phyloP scores from a whole-genome alignment of 2,113 vertebrate genomes.

The Etia nguti region DNA sequence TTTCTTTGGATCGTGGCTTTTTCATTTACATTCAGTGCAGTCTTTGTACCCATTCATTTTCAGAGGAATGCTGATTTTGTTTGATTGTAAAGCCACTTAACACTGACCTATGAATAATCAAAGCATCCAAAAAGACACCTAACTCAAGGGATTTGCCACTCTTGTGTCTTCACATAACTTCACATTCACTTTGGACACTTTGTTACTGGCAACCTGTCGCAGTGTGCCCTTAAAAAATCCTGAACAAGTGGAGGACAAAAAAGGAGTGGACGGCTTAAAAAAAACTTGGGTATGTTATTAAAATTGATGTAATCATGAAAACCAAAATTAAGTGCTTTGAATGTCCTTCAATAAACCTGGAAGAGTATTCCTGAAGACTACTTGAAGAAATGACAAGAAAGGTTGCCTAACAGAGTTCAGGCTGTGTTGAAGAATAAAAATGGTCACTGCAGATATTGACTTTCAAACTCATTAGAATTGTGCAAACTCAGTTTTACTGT shows the following conservation, averaged over 20 bases:
- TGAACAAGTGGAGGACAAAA: not conserved
- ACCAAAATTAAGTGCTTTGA: too few relatives aligned
- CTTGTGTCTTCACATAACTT: not conserved
- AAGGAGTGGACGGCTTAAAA: not conserved
- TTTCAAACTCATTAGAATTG: not conserved
- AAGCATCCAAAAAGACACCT: not conserved
- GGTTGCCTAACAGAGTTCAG: too few relatives aligned
- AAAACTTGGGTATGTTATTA: not conserved
- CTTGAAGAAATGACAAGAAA: too few relatives aligned
- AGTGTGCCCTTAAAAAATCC: not conserved
- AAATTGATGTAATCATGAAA: accelerated
- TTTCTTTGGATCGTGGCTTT: not conserved
- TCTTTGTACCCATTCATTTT: not conserved
- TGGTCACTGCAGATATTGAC: not conserved
- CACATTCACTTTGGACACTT: not conserved
- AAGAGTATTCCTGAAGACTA: too few relatives aligned
- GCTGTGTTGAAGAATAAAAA: too few relatives aligned
- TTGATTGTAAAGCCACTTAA: not conserved
- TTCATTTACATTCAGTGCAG: not conserved
- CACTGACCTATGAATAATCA: not conserved
- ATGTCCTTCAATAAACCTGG: too few relatives aligned
- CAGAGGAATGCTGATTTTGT: not conserved
- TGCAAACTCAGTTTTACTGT: not conserved
- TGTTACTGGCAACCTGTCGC: not conserved
- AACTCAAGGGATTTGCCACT: not conserved